These are phyloP conservation scores for Holocentrus rufus DNA, from an alignment of 2,797 vertebrate genomes.

Conservation along the genomic window DNA sequence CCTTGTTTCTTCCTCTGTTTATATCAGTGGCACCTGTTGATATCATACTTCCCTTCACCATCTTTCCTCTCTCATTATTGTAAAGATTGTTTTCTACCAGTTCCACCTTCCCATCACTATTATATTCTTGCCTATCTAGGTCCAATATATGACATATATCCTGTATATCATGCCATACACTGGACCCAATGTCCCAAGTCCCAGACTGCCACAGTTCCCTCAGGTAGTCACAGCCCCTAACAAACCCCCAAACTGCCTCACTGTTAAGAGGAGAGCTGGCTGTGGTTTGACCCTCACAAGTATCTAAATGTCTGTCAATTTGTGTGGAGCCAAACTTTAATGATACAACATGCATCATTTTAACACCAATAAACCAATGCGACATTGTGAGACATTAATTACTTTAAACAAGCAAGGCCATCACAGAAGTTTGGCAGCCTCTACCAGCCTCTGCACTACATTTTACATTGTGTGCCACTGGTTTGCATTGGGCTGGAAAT, in stretches of 20 bases:
- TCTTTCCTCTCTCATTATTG: neutral
- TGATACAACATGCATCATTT: neutral
- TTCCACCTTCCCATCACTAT: slow-evolving; percentile 9
- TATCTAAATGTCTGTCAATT: slow-evolving; percentile 18
- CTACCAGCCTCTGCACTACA: neutral
- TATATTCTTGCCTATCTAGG: slow-evolving; percentile 19
- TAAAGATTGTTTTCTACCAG: neutral
- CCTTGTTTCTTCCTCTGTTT: neutral
- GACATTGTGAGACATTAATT: neutral
- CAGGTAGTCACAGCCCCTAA: slow-evolving; percentile 30
- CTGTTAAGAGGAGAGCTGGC: slow-evolving; percentile 21
- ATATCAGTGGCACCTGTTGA: too few species aligned
- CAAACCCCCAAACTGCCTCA: slow-evolving; percentile 13
- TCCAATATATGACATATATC: slow-evolving; percentile 27
- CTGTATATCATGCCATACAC: slow-evolving; percentile 28
- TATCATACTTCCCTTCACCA: neutral
- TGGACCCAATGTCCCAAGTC: slow-evolving; percentile 3
- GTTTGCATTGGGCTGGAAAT: neutral
- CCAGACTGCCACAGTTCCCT: slow-evolving; percentile 14
- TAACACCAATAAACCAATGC: neutral
- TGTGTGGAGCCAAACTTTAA: slow-evolving; percentile 8
- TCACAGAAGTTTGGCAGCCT: neutral
- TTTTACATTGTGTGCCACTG: neutral
- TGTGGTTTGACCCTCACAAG: slow-evolving; percentile 7
- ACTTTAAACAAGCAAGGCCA: neutral